Conservation (phyloP, 2,888 invertebrate species). For the Acheta domesticus region DNA sequence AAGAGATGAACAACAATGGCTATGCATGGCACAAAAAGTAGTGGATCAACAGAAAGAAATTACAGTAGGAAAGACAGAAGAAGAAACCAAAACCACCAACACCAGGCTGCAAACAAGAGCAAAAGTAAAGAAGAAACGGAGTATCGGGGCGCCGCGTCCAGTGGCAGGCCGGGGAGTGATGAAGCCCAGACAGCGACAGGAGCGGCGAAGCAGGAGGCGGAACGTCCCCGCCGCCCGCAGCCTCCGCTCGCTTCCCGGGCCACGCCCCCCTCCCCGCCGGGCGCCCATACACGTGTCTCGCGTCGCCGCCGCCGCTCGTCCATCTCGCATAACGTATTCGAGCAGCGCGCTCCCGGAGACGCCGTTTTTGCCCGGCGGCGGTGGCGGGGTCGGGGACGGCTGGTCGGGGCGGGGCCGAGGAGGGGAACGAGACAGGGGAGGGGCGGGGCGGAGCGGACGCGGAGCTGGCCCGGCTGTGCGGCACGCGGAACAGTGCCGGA, state of each 20-base stretch:
- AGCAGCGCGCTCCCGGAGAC: neutral
- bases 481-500: neutral
- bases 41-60: no score
- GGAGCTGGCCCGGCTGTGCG: neutral
- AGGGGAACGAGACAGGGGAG: neutral
- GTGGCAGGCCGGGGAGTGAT: neutral
- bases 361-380: neutral
- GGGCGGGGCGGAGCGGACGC: neutral
- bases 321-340: slow-evolving; percentile 9
- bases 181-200: neutral
- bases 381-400: neutral
- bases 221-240: neutral
- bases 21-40: no score
- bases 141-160: no score
- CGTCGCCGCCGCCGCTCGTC: neutral
- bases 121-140: no score
- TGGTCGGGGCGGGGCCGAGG: neutral
- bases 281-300: neutral
- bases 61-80: no score
- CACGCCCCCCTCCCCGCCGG: no score
- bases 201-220: neutral
- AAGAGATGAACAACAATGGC: no score
- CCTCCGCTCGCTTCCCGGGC: no score
- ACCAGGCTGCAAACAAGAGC: no score
- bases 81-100: no score